Conservation (phyloP, 1,140 invertebrate species). For the Brachionus calyciflorus region DNA sequence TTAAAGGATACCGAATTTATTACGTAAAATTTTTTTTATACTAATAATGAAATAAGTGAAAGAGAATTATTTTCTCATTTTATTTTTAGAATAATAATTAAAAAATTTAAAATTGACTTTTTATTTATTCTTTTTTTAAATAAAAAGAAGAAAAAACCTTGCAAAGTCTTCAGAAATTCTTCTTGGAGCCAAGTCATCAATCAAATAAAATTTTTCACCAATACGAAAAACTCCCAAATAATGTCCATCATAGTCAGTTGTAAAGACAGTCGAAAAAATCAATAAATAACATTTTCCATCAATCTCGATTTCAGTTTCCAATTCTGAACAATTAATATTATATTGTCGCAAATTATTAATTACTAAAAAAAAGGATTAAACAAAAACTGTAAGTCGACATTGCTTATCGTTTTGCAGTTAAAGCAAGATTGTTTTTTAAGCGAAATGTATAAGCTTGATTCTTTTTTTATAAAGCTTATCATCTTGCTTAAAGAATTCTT, state of each 20-base stretch:
- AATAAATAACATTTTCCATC: background rate
- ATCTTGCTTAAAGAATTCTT: background rate
- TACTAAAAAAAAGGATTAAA: background rate
- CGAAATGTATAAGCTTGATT: background rate
- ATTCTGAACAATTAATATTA: background rate
- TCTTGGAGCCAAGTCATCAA: background rate
- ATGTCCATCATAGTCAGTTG: background rate
- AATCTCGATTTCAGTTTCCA: background rate
- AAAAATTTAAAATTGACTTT: too few relatives aligned
- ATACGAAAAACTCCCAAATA: background rate
- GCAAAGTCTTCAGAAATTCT: background rate
- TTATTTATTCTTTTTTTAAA: background rate
- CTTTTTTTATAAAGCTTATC: slow-evolving; percentile 16
- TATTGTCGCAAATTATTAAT: background rate
- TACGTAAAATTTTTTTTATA: too few relatives aligned
- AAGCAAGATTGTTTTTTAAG: background rate
- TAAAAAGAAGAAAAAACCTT: slow-evolving; percentile 4
- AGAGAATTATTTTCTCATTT: too few relatives aligned
- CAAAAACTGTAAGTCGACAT: background rate
- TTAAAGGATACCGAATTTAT: too few relatives aligned
- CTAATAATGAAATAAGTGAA: too few relatives aligned
- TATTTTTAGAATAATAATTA: too few relatives aligned
- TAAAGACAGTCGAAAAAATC: background rate
- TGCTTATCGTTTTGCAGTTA: background rate
- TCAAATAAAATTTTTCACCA: background rate